Base-by-base conservation (phyloP, 2,797 vertebrate species). In the Otolemur crassicaudatus region DNA sequence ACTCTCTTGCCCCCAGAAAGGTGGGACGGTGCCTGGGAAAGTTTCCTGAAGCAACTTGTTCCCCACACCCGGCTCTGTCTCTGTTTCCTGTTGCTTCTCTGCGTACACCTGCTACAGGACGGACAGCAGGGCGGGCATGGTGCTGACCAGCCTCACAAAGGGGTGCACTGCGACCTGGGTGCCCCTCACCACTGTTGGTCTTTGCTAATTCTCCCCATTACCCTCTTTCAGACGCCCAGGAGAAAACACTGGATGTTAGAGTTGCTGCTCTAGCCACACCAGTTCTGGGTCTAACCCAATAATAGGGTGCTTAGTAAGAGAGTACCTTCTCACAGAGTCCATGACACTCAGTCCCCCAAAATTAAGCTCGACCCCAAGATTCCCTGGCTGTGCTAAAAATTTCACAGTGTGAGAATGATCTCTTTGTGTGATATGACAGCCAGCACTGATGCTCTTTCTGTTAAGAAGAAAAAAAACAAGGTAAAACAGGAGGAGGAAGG, bases 81-180 rank as follows among this genome's bases (percentile, higher is more conserved):
- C 46, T 2, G 37, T 14, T 22, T 27, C 16, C 31, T 14, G 43
- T 19, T 14, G 29, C 43, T 67, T 90, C 67, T 67, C 67, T 53
- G 58, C 20, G 25, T 13, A 10, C 0, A 0, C 40, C 3, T 6
- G 31, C 34, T 31, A 7, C 3, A 3, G 65, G 14, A 58, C 1
- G 43, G 27, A 46, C 19, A 3, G 29, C 23, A 70, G 27, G 19
- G 3, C 2, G 1, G 2, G 23, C 12, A 20, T 1, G 4, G 53
- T 5, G 12, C 82, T 8, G 19, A 19, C 56, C 69, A 46, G 0
- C 40, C 34, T 67, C 61, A 29, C 6, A 37, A 46, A 46, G 2
- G 25, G 19, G 27, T 19, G 0, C 1, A 1, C 75, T 34, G 5
- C 31, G 20, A 7, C 11, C 37, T n/a, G 27, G 13, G 43, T 25